Base-by-base conservation (phyloP, 2,113 vertebrate species). In the Rafetus swinhoei region DNA sequence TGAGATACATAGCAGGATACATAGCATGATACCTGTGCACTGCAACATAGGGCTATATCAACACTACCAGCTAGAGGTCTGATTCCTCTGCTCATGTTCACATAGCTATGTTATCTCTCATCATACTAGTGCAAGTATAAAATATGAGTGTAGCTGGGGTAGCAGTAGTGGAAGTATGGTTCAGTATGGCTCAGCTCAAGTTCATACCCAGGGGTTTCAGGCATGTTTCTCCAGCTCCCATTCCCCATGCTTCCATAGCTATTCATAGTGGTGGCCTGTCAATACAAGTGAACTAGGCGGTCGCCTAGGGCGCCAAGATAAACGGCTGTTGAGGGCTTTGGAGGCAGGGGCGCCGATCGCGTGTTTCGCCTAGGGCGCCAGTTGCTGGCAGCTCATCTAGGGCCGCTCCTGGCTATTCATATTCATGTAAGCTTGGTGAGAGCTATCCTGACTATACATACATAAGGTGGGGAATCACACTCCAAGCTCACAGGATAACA, bases 1-100 rank as follows among this genome's bases (percentile, higher is more conserved):
- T 25, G 24, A 24, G 3, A 65, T 0, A 1, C 18, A 50, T 12
- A 52, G 24, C 5, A 45, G 3, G 39, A 45, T 45, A 45, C 39
- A 45, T 45, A 45, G 45, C 16, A 25, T 82, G 50, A 65, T 15
- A 14, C 15, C 32, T 65, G 29, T n/a, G 15, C 9, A 15, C 29
- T n/a, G 15, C 62, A n/a, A 32, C 62, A 14, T 65, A 69, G 9
- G 62, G 16, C 32, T 69, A 69, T 9, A 69, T 9, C 62, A n/a
- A n/a, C 62, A n/a, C 16, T n/a, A n/a, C 15, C n/a, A n/a, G 62
- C 32, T 69, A 69, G 13, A 62, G 62, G 62, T 69, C 16, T 2
- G 4, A 69, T 69, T 69, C 15, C 62, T 15, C 14, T 69, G 32
- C 62, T 69, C 7, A 69, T 69, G 62, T 69, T n/a, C 4, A 69